Evolutionary conservation across 2,888 invertebrate genomes (phyloP).

Genomic region (Ganaspis brasiliensis): DNA sequence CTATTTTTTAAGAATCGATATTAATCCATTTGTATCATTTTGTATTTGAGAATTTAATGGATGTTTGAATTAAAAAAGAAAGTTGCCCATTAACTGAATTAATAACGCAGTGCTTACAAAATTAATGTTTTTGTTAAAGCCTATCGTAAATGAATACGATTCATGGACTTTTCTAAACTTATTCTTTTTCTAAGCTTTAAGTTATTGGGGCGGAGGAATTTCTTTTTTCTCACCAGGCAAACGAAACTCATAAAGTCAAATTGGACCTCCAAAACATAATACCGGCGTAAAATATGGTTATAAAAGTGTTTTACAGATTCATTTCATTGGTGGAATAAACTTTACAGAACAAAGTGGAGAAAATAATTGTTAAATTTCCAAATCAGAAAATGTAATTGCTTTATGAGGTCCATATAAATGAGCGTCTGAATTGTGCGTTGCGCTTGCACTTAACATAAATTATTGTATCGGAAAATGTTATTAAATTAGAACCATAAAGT

Average conservation of each 20-base stretch:
- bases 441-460: background rate
- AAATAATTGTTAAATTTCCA: background rate
- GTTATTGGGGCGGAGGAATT: constrained; percentile 16
- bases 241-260: constrained; percentile 17
- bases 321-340: background rate
- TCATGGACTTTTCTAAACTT: constrained; percentile 14
- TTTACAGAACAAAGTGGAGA: background rate
- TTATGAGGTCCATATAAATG: constrained; percentile 3
- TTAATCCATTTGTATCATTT: background rate
- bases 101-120: constrained; percentile 26
- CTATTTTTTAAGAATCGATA: background rate
- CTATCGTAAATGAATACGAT: constrained; percentile 36
- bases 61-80: constrained; percentile 6
- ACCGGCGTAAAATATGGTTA: background rate
- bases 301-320: constrained; percentile 11
- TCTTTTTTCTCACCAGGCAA: background rate
- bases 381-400: background rate
- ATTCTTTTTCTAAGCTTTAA: background rate
- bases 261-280: constrained; percentile 16
- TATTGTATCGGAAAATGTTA: background rate
- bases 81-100: constrained; percentile 2
- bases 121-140: constrained; percentile 27
- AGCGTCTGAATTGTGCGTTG: background rate
- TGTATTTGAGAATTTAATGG: background rate
- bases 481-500: background rate